These are phyloP conservation scores for Macquaria ambigua DNA, from an alignment of 2,113 vertebrate genomes.

Conservation along the genomic window DNA sequence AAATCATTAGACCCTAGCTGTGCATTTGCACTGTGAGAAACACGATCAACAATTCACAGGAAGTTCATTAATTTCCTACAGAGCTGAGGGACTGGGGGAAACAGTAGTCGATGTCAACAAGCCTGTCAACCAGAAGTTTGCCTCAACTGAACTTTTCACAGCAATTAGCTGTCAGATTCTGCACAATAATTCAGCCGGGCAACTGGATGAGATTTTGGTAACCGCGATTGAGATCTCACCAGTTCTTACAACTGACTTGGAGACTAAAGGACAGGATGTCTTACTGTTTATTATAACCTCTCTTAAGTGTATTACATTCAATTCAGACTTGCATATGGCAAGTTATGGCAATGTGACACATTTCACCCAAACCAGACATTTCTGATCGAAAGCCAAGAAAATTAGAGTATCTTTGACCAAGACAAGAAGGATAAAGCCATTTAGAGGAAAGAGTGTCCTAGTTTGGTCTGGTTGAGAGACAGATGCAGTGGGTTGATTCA, in stretches of 20 bases:
- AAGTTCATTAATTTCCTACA: conserved; percentile 64
- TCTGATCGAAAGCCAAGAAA: background rate
- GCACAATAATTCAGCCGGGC: background rate
- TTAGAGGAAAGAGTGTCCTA: too few species aligned
- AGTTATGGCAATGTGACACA: background rate
- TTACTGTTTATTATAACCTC: background rate
- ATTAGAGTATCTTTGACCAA: too few species aligned
- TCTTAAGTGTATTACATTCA: background rate
- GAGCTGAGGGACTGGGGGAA: conserved; percentile 8
- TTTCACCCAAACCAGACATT: background rate
- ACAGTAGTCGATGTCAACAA: conserved; percentile 30
- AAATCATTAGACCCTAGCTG: conserved; percentile 61
- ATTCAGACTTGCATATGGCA: background rate
- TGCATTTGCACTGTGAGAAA: conserved; percentile 44
- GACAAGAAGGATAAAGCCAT: too few species aligned
- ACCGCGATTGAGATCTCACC: background rate
- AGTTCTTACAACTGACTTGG: background rate
- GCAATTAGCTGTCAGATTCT: conserved; percentile 1
- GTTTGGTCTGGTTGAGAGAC: too few species aligned
- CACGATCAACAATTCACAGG: conserved; percentile 51
- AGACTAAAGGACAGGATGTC: background rate
- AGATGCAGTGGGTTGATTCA: too few species aligned
- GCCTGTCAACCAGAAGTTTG: conserved; percentile 11
- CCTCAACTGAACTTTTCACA: conserved; percentile 35
- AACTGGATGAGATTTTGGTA: background rate